Evolutionary conservation across 1,140 invertebrate species (phyloP), one percentile per base, ranked within the genome.

Genomic region (Drosophila triauraria): DNA sequence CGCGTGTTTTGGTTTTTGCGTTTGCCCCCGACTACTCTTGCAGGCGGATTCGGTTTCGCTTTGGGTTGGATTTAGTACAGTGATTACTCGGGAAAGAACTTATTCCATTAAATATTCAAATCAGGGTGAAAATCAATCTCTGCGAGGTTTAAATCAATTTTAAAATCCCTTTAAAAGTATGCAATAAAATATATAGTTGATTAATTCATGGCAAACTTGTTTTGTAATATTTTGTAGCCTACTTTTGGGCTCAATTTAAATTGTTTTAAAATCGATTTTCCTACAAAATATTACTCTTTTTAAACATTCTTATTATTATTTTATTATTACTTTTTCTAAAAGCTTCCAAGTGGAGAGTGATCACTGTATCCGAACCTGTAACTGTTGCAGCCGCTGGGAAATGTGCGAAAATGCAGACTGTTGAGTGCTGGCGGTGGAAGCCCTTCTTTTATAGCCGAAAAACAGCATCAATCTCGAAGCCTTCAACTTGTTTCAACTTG

Each of bases 401-500:
- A n/a, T 17, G 61, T 62, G 42, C 10, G 58, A 23, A 47, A 67
- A 47, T 63, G 20, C 38, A 23, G 70, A 72, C 67, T 74, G 54
- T 30, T 60, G 46, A 43, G 46, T 20, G n/a, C 20, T 12, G 40
- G 38, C 30, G 27, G 8, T 7, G 23, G 12, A 27, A 38, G 17
- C n/a, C 6, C 44, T 9, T n/a, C 53, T 60, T 72, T 72, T 72
- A 72, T 72, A 72, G 9, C 17, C 38, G 3, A 27, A 40, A 56
- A 23, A 17, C 35, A 59, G 65, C 44, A 71, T 70, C 53, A 58
- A 59, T 67, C 35, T 20, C 2, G 30, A 17, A 25, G 50, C 43
- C 38, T 71, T 72, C 69, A 72, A 60, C 54, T 40, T 13, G n/a
- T 17, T 72, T 72, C 69, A 72, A 72, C 67, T 43, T 57, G 8